These are phyloP conservation scores for Apamea crenata DNA, from an alignment of 2,888 invertebrate species.

Conservation along the genomic window DNA sequence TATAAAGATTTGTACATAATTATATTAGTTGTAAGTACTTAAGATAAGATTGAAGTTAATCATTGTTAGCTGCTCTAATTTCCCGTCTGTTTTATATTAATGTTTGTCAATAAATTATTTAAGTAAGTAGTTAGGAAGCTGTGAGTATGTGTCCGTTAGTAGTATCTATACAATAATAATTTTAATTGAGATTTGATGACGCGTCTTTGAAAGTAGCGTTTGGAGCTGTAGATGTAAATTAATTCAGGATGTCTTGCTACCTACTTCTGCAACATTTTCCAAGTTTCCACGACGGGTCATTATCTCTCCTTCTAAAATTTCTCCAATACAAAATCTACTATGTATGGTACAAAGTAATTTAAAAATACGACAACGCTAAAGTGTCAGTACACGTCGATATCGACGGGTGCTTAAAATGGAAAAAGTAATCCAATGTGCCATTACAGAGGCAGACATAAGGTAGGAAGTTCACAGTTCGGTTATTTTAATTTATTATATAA, in stretches of 20 bases:
- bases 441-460: constrained; percentile 80
- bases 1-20: constrained; percentile 66
- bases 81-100: constrained; percentile 64
- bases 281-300: constrained; percentile 13
- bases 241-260: neutral
- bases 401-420: constrained; percentile 59
- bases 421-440: constrained; percentile 83
- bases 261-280: neutral
- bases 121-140: constrained; percentile 39
- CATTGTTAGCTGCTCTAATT: constrained; percentile 80
- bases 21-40: constrained; percentile 62
- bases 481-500: constrained; percentile 63
- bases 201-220: constrained; percentile 1
- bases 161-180: constrained; percentile 33
- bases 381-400: constrained; percentile 56
- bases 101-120: constrained; percentile 61
- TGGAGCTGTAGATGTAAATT: neutral
- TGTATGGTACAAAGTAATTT: constrained; percentile 86
- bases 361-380: constrained; percentile 59
- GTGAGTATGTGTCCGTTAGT: constrained; percentile 44
- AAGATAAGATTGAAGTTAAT: constrained; percentile 89
- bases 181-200: constrained; percentile 36
- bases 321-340: constrained; percentile 63
- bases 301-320: constrained; percentile 27
- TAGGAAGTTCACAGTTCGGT: constrained; percentile 64